A percentile compares a stretch with the other conserved stretches of the same genome.
Evolutionary conservation across 2,113 vertebrate species (phyloP).

Genomic region (Ranitomeya variabilis): DNA sequence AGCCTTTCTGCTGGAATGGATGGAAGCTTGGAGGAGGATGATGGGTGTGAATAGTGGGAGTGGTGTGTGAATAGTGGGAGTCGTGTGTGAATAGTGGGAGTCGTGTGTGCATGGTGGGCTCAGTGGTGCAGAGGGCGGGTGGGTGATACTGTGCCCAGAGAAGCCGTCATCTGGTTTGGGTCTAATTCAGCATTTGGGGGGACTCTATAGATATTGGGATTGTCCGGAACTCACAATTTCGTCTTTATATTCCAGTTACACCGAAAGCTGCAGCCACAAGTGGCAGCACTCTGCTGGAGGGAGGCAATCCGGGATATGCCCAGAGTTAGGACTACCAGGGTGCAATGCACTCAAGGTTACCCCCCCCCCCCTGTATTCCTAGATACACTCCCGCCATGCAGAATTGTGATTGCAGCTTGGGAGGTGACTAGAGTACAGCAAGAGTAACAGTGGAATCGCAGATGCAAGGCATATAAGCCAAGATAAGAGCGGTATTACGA

Average conservation of each 20-base stretch:
- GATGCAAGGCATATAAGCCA: neutral
- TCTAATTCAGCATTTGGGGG: too few species aligned
- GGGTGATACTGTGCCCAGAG: neutral
- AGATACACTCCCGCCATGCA: neutral
- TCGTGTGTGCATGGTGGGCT: neutral
- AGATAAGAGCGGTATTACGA: neutral
- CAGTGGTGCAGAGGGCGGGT: neutral
- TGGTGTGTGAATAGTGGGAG: neutral
- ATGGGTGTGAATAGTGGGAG: neutral
- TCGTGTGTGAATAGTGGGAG: neutral
- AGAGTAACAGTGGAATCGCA: neutral
- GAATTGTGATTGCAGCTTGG: neutral
- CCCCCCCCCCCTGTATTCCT: too few species aligned
- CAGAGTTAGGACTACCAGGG: neutral
- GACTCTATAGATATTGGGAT: neutral
- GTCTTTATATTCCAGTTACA: neutral
- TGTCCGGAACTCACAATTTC: neutral
- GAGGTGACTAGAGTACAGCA: neutral
- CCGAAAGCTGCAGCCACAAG: neutral
- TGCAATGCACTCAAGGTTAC: neutral
- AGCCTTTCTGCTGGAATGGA: neutral
- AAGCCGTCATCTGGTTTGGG: too few species aligned
- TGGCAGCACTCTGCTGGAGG: neutral
- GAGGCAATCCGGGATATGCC: too few species aligned
- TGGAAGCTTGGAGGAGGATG: neutral